Percentiles rank a stretch among this genome's conserved stretches.
These are phyloP conservation scores for Dryobates pubescens DNA, from an alignment of 2,797 vertebrate species.

Conservation along the genomic window DNA sequence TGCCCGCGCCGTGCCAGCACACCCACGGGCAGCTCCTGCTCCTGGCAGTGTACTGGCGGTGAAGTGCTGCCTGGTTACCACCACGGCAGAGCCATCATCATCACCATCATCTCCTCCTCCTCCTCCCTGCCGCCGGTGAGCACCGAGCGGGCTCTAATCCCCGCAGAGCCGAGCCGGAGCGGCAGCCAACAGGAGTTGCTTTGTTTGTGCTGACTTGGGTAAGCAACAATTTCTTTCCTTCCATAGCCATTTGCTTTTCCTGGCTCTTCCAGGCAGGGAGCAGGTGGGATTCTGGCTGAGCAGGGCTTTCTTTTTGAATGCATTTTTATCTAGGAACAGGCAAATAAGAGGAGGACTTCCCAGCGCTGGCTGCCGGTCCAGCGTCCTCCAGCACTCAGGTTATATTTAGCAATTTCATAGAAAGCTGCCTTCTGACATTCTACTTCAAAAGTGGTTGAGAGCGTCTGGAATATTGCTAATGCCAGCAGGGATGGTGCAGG, in stretches of 20 bases:
- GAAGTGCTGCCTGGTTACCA: constrained; percentile 76
- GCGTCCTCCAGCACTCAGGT: background rate
- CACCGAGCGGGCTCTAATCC: constrained; percentile 63
- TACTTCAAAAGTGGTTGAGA: background rate
- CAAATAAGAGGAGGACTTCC: background rate
- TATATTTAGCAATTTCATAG: background rate
- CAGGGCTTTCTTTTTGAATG: background rate
- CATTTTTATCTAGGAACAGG: background rate
- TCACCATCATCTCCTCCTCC: constrained; percentile 65
- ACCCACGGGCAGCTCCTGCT: constrained; percentile 37
- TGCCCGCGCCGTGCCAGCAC: background rate
- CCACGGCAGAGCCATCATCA: constrained; percentile 56
- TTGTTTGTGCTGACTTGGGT: constrained; percentile 68
- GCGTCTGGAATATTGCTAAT: background rate
- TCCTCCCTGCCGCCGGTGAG: constrained; percentile 71
- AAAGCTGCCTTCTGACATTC: background rate
- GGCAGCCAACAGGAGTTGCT: constrained; percentile 42
- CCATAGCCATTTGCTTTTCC: background rate
- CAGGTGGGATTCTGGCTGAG: background rate
- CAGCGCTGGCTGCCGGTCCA: background rate
- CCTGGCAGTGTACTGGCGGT: constrained; percentile 61
- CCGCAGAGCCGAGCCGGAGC: constrained; percentile 68
- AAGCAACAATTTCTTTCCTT: constrained; percentile 50
- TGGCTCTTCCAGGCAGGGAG: background rate
- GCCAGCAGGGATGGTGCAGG: background rate